Percentiles rank a stretch among this genome's conserved stretches.
phyloP scores from a whole-genome alignment of 2,113 vertebrate species.

The Aldabrachelys gigantea region DNA sequence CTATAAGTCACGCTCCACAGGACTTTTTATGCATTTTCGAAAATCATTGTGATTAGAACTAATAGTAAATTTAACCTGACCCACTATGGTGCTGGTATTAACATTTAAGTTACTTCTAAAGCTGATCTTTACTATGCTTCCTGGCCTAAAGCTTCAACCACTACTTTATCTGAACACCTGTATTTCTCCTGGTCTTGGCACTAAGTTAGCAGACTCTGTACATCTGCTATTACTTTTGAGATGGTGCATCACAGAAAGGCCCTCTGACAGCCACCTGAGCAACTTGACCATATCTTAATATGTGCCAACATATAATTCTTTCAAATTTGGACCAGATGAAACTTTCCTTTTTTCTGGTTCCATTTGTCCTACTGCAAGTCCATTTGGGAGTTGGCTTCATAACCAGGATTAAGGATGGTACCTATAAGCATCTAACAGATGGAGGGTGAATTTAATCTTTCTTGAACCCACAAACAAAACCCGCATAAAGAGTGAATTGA shows the following conservation, averaged over 20 bases:
- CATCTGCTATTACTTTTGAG: slow-evolving; percentile 39
- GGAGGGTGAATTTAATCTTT: not conserved
- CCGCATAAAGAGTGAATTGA: not conserved
- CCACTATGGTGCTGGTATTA: not conserved
- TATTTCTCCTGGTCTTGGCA: slow-evolving; percentile 27
- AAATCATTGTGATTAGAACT: not conserved
- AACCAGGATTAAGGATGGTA: not conserved
- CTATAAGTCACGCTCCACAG: not conserved
- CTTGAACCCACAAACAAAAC: not conserved
- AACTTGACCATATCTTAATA: slow-evolving; percentile 32
- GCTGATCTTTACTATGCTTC: not conserved
- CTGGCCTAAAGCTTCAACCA: slow-evolving; percentile 9
- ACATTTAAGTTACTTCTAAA: not conserved
- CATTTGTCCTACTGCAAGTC: not conserved
- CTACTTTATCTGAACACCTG: slow-evolving; percentile 50
- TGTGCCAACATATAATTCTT: slow-evolving; percentile 23
- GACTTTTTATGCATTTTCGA: not conserved
- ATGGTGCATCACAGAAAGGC: slow-evolving; percentile 18
- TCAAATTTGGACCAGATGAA: slow-evolving; percentile 59
- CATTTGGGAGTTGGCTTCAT: not conserved
- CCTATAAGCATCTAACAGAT: not conserved
- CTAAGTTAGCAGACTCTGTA: slow-evolving; percentile 9
- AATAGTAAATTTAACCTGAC: not conserved
- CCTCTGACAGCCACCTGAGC: slow-evolving; percentile 38
- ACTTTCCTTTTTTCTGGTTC: slow-evolving; percentile 7